These are phyloP conservation scores for Cotesia typhae DNA, from an alignment of 1,140 invertebrate genomes.

Conservation along the genomic window DNA sequence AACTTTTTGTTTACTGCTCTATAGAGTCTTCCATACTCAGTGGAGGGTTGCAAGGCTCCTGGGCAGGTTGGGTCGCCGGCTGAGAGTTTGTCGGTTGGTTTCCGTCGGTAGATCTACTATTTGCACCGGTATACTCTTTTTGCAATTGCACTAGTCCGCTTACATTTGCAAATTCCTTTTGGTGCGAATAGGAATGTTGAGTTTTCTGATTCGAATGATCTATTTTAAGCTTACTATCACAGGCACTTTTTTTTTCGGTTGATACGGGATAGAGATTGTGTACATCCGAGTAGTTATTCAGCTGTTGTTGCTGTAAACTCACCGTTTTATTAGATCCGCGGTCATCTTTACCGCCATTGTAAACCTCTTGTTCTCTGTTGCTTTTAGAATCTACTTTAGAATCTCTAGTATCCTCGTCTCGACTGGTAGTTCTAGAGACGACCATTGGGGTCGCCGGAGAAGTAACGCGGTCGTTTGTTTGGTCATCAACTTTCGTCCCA, in stretches of 20 bases:
- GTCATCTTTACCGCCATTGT: constrained; percentile 50
- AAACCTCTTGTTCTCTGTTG: constrained; percentile 57
- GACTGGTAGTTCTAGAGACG: constrained; percentile 52
- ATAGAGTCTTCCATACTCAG: constrained; percentile 62
- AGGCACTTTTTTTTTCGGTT: constrained; percentile 68
- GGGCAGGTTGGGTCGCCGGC: constrained; percentile 39
- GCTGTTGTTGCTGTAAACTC: constrained; percentile 45
- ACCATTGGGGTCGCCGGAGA: constrained; percentile 59
- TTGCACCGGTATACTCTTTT: constrained; percentile 50
- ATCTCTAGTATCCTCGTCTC: constrained; percentile 57
- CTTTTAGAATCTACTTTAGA: constrained; percentile 50
- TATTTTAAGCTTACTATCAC: constrained; percentile 68
- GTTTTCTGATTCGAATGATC: constrained; percentile 67
- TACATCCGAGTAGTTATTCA: constrained; percentile 63
- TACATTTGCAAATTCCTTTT: constrained; percentile 49
- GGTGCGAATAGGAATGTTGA: constrained; percentile 53
- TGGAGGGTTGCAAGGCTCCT: constrained; percentile 55
- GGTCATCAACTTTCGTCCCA: constrained; percentile 51
- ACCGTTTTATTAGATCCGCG: constrained; percentile 49
- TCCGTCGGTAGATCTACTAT: constrained; percentile 41
- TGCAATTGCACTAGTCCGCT: constrained; percentile 62
- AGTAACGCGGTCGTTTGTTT: constrained; percentile 57
- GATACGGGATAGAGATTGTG: constrained; percentile 63
- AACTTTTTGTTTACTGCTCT: constrained; percentile 55
- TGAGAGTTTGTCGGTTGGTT: constrained; percentile 40